These are phyloP conservation scores for Okamejei kenojei DNA, from an alignment of 2,797 vertebrate species.

Conservation along the genomic window DNA sequence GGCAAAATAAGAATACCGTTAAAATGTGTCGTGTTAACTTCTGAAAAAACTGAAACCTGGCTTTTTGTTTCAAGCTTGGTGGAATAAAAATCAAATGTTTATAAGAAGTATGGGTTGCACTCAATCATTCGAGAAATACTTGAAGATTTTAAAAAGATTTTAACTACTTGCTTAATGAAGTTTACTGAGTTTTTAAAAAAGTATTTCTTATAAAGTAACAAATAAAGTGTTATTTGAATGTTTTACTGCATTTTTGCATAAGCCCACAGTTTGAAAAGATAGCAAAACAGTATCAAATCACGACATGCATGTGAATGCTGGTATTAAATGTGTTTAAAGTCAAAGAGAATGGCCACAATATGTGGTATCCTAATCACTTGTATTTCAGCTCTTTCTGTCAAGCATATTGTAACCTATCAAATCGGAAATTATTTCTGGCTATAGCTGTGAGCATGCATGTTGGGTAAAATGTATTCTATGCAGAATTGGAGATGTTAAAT, in stretches of 20 bases:
- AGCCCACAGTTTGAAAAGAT: background rate
- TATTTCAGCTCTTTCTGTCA: background rate
- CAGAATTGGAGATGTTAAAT: background rate
- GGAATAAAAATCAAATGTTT: background rate
- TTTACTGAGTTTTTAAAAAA: background rate
- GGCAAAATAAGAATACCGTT: background rate
- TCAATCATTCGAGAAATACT: background rate
- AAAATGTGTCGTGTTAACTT: background rate
- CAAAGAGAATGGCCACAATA: background rate
- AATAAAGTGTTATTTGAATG: background rate
- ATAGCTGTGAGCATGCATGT: background rate
- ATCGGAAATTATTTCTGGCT: background rate
- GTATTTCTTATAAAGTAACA: background rate
- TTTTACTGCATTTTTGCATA: background rate
- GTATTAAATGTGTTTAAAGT: background rate
- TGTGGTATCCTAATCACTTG: background rate
- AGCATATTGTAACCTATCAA: background rate
- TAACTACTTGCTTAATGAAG: background rate
- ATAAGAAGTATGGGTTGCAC: background rate
- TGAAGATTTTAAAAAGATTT: background rate
- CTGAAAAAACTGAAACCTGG: background rate
- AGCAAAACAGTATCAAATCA: background rate
- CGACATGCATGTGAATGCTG: no score
- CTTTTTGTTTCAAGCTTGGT: background rate
- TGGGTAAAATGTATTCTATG: background rate